Conservation (phyloP, 2,113 vertebrate genomes). For the Catharus minimus region DNA sequence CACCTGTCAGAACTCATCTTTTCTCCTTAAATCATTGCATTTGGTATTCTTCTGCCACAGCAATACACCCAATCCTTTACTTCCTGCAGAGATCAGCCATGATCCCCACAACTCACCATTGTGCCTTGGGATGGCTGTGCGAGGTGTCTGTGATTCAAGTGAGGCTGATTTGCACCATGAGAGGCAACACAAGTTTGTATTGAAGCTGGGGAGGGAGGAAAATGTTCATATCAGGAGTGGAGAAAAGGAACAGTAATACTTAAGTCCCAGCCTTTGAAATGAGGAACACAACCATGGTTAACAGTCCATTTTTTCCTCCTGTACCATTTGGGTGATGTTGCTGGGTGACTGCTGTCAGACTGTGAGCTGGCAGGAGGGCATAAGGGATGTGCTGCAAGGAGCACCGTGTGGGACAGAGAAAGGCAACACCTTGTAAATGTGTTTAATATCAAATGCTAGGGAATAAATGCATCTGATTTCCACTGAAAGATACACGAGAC, state of each 20-base stretch:
- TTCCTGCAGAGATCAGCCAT: neutral
- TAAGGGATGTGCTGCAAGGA: neutral
- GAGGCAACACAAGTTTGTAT: neutral
- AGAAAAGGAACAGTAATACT: neutral
- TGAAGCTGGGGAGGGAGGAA: neutral
- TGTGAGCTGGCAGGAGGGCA: neutral
- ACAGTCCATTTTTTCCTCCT: neutral
- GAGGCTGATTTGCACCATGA: neutral
- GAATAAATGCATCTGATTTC: neutral
- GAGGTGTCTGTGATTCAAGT: neutral
- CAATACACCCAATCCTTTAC: neutral
- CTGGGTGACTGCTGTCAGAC: neutral
- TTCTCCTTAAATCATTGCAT: neutral
- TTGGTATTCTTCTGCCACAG: neutral
- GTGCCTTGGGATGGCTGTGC: neutral
- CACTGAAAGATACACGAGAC: neutral
- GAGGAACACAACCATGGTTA: neutral
- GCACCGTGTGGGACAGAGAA: neutral
- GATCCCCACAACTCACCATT: neutral
- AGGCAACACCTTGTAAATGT: neutral
- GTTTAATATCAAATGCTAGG: neutral
- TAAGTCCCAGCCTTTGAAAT: neutral
- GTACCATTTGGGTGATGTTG: neutral
- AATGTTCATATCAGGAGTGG: neutral
- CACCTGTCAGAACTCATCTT: constrained; percentile 12